These are phyloP conservation scores for Spea multiplicata DNA, from an alignment of 2,113 vertebrate genomes.

Conservation along the genomic window DNA sequence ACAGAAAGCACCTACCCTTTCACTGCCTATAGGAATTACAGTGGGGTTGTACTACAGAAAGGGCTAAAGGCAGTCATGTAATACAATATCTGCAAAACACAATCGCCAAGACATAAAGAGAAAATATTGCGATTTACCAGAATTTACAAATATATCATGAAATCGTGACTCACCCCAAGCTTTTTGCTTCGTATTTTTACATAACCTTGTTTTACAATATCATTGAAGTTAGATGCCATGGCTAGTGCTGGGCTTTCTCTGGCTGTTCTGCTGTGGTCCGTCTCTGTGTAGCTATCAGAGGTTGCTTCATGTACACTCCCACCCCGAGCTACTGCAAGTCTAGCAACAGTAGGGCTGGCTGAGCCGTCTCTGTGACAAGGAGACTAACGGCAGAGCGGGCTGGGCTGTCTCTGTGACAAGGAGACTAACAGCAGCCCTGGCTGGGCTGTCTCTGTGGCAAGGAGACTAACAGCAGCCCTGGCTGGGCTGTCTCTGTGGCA, in stretches of 20 bases:
- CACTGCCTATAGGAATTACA: constrained; percentile 11
- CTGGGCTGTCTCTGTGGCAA: constrained; percentile 29
- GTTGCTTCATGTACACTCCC: constrained; percentile 39
- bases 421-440: constrained; percentile 6
- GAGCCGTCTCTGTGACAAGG: constrained; percentile 21
- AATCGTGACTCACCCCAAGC: constrained; percentile 88
- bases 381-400: background rate
- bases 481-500: constrained; percentile 28
- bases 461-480: constrained; percentile 26
- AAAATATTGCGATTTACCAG: background rate
- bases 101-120: background rate
- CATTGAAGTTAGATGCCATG: constrained; percentile 99
- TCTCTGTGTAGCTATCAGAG: constrained; percentile 20
- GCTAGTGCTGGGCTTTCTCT: constrained; percentile 54
- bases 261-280: constrained; percentile 29
- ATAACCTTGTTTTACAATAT: constrained; percentile 98
- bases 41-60: background rate
- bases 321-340: constrained; percentile 37
- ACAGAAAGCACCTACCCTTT: constrained; percentile 25
- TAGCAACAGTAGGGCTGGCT: constrained; percentile 30
- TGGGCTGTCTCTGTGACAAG: background rate
- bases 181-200: constrained; percentile 97
- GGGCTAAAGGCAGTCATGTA: constrained; percentile 14
- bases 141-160: background rate
- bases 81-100: constrained; percentile 11